These are phyloP conservation scores for Drosophila sproati DNA, from an alignment of 1,140 invertebrate species.

Conservation along the genomic window DNA sequence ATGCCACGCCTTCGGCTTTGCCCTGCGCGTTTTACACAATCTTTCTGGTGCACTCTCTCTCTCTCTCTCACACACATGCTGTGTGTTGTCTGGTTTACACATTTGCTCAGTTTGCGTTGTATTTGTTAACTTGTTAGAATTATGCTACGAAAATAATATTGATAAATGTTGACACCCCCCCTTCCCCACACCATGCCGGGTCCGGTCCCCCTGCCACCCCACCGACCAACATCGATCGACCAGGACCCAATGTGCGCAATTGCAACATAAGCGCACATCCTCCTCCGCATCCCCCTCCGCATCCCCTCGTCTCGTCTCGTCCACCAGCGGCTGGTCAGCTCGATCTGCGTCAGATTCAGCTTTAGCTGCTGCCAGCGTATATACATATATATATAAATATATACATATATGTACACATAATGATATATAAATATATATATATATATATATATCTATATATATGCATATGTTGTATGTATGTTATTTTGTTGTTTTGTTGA, in stretches of 20 bases:
- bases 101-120: constrained; percentile 33
- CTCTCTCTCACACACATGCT: neutral
- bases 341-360: constrained; percentile 1
- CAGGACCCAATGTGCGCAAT: constrained; percentile 25
- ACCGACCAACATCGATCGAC: neutral
- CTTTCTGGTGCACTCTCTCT: neutral
- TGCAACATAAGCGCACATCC: neutral
- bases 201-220: neutral
- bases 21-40: neutral
- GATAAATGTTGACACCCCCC: constrained; percentile 55
- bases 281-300: neutral
- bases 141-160: constrained; percentile 77
- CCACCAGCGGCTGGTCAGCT: neutral
- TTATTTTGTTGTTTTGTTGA: constrained; percentile 22
- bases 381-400: constrained; percentile 11
- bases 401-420: constrained; percentile 1
- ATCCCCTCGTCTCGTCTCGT: neutral
- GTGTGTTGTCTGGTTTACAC: neutral
- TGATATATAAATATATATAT: neutral
- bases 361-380: constrained; percentile 1
- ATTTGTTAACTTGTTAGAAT: constrained; percentile 64
- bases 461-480: constrained; percentile 15
- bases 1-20: no score
- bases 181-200: neutral
- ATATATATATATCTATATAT: constrained; percentile 9